Conservation (phyloP, 2,888 invertebrate species). For the Dasysyrphus albostriatus region DNA sequence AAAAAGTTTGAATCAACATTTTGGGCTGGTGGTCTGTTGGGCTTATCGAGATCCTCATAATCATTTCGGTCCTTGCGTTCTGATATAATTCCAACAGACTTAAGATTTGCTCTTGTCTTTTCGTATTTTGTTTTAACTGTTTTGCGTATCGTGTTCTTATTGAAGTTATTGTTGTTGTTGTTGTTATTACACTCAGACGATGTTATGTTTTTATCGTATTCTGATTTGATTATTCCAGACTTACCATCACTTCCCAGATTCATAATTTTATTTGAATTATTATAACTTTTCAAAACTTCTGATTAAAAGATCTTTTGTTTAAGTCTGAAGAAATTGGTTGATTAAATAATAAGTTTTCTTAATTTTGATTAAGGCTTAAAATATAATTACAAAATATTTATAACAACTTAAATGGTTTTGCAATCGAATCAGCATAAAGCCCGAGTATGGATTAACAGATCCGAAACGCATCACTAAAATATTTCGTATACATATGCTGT, state of each 20-base stretch:
- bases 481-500: too few species aligned
- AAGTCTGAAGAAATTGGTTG: neutral
- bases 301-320: neutral
- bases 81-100: conserved; percentile 38
- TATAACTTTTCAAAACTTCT: neutral
- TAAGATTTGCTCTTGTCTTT: conserved; percentile 50
- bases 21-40: conserved; percentile 46
- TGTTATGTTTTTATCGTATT: neutral
- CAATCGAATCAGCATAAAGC: too few species aligned
- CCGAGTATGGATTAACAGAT: too few species aligned
- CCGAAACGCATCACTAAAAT: too few species aligned
- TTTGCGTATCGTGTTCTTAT: conserved; percentile 46
- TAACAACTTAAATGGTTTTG: conserved; percentile 7
- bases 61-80: conserved; percentile 63
- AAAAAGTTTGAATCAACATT: conserved; percentile 33
- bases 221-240: neutral
- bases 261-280: conserved; percentile 9
- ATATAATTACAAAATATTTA: neutral
- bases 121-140: conserved; percentile 58
- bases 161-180: conserved; percentile 12
- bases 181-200: conserved; percentile 12
- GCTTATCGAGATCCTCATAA: conserved; percentile 77
- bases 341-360: neutral
- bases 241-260: conserved; percentile 6
- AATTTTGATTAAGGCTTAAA: neutral